Base-by-base conservation (phyloP, 1,140 invertebrate genomes). In the Melitaea cinxia region DNA sequence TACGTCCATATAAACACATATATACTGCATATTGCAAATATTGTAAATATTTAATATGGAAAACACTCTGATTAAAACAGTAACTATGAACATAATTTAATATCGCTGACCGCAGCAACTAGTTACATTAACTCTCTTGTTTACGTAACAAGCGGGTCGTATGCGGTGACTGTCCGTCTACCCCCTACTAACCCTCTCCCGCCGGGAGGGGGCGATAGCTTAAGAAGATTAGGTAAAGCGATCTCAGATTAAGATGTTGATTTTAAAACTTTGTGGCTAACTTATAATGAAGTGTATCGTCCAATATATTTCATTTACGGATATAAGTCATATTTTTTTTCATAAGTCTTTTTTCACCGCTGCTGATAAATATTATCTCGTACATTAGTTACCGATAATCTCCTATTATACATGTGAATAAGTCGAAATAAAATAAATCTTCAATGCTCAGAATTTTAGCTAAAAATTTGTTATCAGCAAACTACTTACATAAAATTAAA, bases 181-280 rank as follows among this genome's bases (percentile, higher is more conserved):
- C 4, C 54, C 12, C 33, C 54, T 15, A 52, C 49, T 47, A 23
- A 6, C 33, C 14, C 50, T 14, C 21, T n/a, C 35, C 12, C 17
- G 23, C 28, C 6, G 42, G 1, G 42, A 17, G 42, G 17, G 42
- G 15, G 19, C 24, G 37, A 54, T 17, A 54, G 52, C 35, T 37
- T 54, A 56, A 56, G 54, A 56, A 56, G 54, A 56, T 56, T 56
- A 56, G 54, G 35, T 56, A 56, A 56, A 56, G 54, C 24, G 54
- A 56, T 39, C 37, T 42, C 35, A 39, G 54, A 56, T 56, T 56
- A 35, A 37, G 19, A 19, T 45, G 15, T 2, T 19, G 19, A 45
- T 17, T 45, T 19, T 45, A 19, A 10, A 10, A 45, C 10, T 47
- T 47, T 47, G 12, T 39, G 15, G 14, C 12, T 39, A 39, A n/a